Base-by-base conservation (phyloP, 2,888 invertebrate genomes). In the Herminia tarsipennalis region DNA sequence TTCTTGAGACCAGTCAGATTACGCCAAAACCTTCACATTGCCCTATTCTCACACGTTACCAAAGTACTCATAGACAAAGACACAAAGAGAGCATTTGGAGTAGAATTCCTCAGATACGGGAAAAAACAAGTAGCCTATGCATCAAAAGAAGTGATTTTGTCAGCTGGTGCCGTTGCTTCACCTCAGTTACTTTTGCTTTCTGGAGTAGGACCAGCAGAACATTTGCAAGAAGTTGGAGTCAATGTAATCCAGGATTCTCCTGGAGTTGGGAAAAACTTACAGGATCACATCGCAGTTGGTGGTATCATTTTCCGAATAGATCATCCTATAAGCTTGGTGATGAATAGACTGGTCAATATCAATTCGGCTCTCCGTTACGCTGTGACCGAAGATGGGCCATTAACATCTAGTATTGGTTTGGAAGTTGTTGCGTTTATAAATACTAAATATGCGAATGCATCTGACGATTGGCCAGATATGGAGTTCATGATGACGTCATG, bases 101-200 rank as follows among this genome's bases (percentile, higher is more conserved):
- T 97, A 0, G 95, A 97, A 75, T 96, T 95, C 64, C 92, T 96
- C 18, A 93, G 95, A 55, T 92, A 94, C 29, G 95, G 95, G 0
- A 78, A 78, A 4, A 92, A 92, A 10, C 93, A 93, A 68, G 92
- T 92, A 0, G 94, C 94, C 0, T 92, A 93, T 56, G 97, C 97
- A 0, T 93, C 92, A 47, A 93, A 94, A 58, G 97, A 97, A 84
- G 96, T 98, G 0, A 96, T 98, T 49, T 77, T 98, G 8, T 94
- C 96, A 1, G 97, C 96, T 0, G 99, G 99, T 0, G 95, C 99
- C 0, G 95, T 99, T 49, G 98, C 95, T 58, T 94, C 96, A 0
- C 98, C 99, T 0, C 99, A 99, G 69, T 79, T 99, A 5, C 92
- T 99, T 43, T 96, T 99, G 96, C 88, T 99, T 67, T 95, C 94